Evolutionary conservation across 2,888 invertebrate genomes (phyloP).

Genomic region (Fabriciana adippe): DNA sequence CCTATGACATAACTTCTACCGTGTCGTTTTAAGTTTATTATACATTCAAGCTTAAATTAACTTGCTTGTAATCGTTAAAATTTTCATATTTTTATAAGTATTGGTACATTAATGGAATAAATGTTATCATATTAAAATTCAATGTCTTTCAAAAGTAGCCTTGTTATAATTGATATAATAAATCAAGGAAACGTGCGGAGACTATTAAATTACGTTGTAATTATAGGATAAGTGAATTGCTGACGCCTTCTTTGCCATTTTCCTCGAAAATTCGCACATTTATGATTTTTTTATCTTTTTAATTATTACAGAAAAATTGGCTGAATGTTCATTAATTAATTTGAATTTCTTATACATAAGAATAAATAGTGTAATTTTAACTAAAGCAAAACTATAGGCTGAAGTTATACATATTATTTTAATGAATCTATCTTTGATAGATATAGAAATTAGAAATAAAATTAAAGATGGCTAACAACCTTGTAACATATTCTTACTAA

Average conservation of each 20-base stretch:
- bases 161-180: constrained; percentile 26
- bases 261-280: not conserved
- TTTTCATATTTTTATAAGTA: too few species aligned
- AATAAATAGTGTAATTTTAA: too few species aligned
- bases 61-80: not conserved
- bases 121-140: not conserved
- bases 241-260: constrained; percentile 25
- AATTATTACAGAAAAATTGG: not conserved
- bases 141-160: not conserved
- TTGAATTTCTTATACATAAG: too few species aligned
- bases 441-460: not conserved
- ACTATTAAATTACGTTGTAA: constrained; percentile 54
- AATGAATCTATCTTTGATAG: not conserved
- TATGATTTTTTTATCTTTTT: not conserved
- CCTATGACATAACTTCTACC: not conserved
- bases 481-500: constrained; percentile 6
- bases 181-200: constrained; percentile 34
- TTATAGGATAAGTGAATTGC: constrained; percentile 55
- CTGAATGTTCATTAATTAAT: not conserved
- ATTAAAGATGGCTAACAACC: not conserved
- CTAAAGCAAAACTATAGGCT: not conserved
- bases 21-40: not conserved
- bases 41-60: not conserved
- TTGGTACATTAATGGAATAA: not conserved
- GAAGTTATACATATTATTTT: not conserved